Evolutionary conservation across 2,888 invertebrate genomes (phyloP).

Genomic region (Siphonodentalium dalli): DNA sequence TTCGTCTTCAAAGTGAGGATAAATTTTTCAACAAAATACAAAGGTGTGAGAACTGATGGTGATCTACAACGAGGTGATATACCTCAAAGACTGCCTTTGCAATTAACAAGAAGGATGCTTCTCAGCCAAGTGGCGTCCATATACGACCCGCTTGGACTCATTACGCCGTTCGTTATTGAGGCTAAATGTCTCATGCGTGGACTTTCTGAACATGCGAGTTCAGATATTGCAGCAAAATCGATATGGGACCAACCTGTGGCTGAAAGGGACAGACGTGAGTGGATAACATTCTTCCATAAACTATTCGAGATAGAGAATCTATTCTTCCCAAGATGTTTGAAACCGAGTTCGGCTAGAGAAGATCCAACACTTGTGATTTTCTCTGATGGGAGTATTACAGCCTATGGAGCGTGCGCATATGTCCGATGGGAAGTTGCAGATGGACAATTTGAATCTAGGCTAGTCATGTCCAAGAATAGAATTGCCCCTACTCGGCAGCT

Average conservation of each 20-base stretch:
- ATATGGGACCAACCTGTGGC: conserved; percentile 5
- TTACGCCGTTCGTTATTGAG: not conserved
- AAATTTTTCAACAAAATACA: conserved; percentile 1
- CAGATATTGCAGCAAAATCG: not conserved
- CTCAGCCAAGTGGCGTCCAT: conserved; percentile 2
- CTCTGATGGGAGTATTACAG: conserved; percentile 1
- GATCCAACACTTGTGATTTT: conserved; percentile 3
- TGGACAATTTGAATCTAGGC: not conserved
- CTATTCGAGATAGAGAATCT: not conserved
- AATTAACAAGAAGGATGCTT: conserved; percentile 1
- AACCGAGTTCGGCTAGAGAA: not conserved
- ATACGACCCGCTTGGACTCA: conserved; percentile 1
- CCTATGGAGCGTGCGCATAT: conserved; percentile 8
- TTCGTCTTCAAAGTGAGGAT: conserved; percentile 1
- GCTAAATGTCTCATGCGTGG: conserved; percentile 3
- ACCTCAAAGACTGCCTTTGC: not conserved
- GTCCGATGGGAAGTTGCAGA: not conserved
- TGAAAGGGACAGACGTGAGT: not conserved
- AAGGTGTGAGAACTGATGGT: not conserved
- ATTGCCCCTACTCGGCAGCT: conserved; percentile 1
- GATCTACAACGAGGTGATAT: not conserved
- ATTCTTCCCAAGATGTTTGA: not conserved
- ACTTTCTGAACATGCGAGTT: not conserved
- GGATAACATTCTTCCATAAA: conserved; percentile 2
- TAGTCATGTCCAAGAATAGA: not conserved